Evolutionary conservation across 2,888 invertebrate species (phyloP), one percentile per base, ranked within the genome.

Genomic region (Octodonta nipae): DNA sequence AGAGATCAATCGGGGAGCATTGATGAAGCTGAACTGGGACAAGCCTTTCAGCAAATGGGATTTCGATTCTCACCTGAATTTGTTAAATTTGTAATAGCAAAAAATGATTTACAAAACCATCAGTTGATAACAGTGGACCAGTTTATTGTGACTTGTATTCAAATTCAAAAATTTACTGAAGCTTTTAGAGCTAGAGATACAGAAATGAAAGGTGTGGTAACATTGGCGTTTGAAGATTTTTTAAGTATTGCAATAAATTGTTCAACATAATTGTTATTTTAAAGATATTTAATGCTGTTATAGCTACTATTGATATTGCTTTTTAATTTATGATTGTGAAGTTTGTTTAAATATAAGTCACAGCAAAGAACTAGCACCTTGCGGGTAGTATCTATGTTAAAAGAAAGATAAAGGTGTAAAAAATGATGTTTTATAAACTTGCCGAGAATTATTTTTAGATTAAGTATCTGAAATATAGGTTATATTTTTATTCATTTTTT

Each of bases 221-320:
- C 78, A 2, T 78, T 92, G 52, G 76, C 68, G 14, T 93, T 92
- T 55, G 93, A 93, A 66, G 92, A 93, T 54, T 93, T 92, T 52
- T 66, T 95, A 28, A 73, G 71, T 38, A 71, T 91, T 46, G 85
- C 87, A 16, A 70, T 92, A 26, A 78, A 73, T 50, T 80, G 79
- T 56, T 76, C 78, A 15, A 47, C 51, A 31, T 56, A 53, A n/a
- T n/a, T n/a, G n/a, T n/a, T n/a, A n/a, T n/a, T n/a, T n/a, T n/a
- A n/a, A n/a, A n/a, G n/a, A n/a, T n/a, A n/a, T n/a, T n/a, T n/a
- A n/a, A n/a, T n/a, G n/a, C n/a, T n/a, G n/a, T n/a, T n/a, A n/a
- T n/a, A n/a, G n/a, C n/a, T n/a, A n/a, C n/a, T n/a, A n/a, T n/a
- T n/a, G n/a, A n/a, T n/a, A n/a, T n/a, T n/a, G n/a, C n/a, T n/a